Base-by-base conservation (phyloP, 1,140 invertebrate genomes). In the Palaemon carinicauda region DNA sequence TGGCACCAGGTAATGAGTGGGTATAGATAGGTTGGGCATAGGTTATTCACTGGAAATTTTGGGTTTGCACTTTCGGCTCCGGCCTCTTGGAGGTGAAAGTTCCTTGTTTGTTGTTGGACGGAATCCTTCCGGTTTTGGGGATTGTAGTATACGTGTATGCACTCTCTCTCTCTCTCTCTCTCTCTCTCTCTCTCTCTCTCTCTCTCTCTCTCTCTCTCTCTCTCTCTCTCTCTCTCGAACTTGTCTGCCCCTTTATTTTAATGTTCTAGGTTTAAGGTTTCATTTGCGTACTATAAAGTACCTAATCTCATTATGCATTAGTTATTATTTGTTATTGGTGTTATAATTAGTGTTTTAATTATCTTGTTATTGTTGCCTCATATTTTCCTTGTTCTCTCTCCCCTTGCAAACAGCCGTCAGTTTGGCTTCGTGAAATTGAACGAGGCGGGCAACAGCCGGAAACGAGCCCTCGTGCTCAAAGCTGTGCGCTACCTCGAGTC, bases 341-440 rank as follows among this genome's bases (percentile, higher is more conserved):
- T 31, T 54, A 29, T 29, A 24, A 1, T 56, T 15, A 12, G n/a
- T 56, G 54, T 41, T 1, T 60, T 9, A 33, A n/a, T n/a, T 51
- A 1, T 10, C 4, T 50, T 41, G 51, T 54, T 51, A 81, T 52
- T 74, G 15, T 1, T 17, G 4, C 3, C 15, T 27, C 24, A 17
- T 75, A 0, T 21, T 52, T 19, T 52, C 12, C 29, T 33, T 31
- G 24, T 33, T 54, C 50, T 74, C 54, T 83, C 74, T 88, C 71
- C 90, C 89, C 94, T 94, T n/a, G n/a, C n/a, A n/a, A n/a, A 87
- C 93, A 97, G 96, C 91, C 95, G 96, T 2, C 95, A 96, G 90
- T 97, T 96, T 93, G 96, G 96, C 29, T 97, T 96, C 91, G 91
- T 97, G 60, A 95, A 96, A 90, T 91, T 97, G 2, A 89, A 95